phyloP scores from a whole-genome alignment of 2,797 vertebrate species.

The Spea hammondii region DNA sequence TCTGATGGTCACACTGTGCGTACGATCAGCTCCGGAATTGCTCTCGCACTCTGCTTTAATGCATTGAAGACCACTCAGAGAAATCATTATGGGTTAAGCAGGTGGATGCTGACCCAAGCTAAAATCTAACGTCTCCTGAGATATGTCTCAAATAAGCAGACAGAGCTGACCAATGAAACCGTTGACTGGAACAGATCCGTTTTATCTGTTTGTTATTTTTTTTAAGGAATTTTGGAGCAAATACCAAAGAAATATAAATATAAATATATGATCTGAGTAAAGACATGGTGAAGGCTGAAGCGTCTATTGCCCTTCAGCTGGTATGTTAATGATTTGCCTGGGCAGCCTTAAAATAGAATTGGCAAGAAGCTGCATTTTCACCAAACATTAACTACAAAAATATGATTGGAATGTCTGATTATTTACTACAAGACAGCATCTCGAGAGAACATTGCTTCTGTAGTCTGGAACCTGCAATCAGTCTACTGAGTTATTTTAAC shows the following conservation, averaged over 20 bases:
- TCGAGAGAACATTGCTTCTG: neutral
- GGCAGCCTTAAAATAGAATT: neutral
- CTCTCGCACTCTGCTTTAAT: neutral
- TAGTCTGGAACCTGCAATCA: neutral
- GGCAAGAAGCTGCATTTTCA: neutral
- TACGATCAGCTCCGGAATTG: neutral
- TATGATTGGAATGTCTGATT: neutral
- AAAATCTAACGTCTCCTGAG: constrained; percentile 17
- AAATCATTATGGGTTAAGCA: neutral
- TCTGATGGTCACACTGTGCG: neutral
- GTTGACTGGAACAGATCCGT: neutral
- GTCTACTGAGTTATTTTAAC: neutral
- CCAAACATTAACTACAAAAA: constrained; percentile 29
- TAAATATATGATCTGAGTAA: neutral
- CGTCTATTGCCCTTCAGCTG: neutral
- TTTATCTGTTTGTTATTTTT: neutral
- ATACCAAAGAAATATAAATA: neutral
- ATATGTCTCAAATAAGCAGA: constrained; percentile 7
- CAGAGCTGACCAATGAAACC: neutral
- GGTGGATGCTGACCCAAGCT: neutral
- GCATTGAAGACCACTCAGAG: neutral
- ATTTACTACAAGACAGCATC: neutral
- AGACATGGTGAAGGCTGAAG: neutral
- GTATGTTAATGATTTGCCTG: constrained; percentile 16
- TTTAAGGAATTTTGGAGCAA: neutral